Base-by-base conservation (phyloP, 2,797 vertebrate species). In the Platyrinchus mystaceus region DNA sequence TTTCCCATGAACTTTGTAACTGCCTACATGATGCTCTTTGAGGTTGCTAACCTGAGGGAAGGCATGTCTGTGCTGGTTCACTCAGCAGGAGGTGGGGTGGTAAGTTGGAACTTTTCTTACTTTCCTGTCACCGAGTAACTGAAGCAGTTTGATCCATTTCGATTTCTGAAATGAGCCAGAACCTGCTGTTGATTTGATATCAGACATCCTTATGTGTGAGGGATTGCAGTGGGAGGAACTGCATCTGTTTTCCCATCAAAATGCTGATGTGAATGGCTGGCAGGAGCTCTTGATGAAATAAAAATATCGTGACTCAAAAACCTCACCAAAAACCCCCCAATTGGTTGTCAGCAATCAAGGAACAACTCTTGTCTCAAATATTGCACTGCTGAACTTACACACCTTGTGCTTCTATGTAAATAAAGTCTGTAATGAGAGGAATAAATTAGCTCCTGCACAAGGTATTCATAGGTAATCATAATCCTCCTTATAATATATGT, bases 11-110 rank as follows among this genome's bases (percentile, higher is more conserved):
- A 99, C 98, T 99, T 99, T 96, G 99, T 99, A 96, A 98, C 99
- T 58, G 99, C 99, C 24, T 99, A 99, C 95, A 99, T 99, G 99
- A 99, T 99, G 99, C 98, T 99, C 69, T 99, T 99, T 93, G 99
- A 99, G 97, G 98, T 99, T 12, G 99, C 99, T 93, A 99, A 99
- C 97, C 98, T 99, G 73, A 97, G 98, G 86, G 99, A 99, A 97
- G 99, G 99, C 70, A 99, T 99, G 99, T 99, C 99, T 11, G 99
- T 99, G 94, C 98, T 99, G 76, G 98, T 99, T 62, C 99, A 99
- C 96, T 99, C 99, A 0, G 99, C 99, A 26, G 99, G 99, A 36
- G 99, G 99, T 16, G 99, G 98, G 7, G 99, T 99, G 98, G 99
- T 99, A 98, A 99, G 99, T 97, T n/a, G 82, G 30, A 84, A 60